Evolutionary conservation across 2,113 vertebrate species (phyloP).

Genomic region (Rhizomys pruinosus): DNA sequence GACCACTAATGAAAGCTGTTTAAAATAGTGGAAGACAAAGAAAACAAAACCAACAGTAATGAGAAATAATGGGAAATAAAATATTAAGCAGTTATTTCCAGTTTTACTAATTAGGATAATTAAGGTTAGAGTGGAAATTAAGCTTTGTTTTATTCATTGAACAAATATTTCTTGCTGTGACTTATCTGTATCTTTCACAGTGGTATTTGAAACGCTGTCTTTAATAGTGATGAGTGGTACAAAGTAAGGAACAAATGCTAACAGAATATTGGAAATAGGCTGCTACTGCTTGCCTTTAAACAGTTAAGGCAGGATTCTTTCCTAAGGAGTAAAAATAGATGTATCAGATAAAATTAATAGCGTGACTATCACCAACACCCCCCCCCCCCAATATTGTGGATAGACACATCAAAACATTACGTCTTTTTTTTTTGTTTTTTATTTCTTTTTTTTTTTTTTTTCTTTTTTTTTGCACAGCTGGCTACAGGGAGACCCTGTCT

Average conservation of each 20-base stretch:
- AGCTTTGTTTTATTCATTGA: conserved; percentile 13
- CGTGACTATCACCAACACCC: background rate
- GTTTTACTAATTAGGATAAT: background rate
- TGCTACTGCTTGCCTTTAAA: background rate
- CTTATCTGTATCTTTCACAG: background rate
- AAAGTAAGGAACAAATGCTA: background rate
- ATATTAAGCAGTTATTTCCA: background rate
- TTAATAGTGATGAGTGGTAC: background rate
- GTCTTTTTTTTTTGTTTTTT: no score
- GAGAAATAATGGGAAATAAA: background rate
- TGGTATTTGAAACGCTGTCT: background rate
- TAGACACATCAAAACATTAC: background rate
- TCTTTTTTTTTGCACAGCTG: no score
- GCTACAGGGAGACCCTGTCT: no score
- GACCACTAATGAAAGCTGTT: no score
- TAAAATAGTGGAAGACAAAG: no score
- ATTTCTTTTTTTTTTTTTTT: no score
- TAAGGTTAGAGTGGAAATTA: background rate
- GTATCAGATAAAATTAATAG: background rate
- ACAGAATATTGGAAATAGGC: background rate
- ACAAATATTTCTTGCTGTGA: background rate
- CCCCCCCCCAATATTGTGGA: no score
- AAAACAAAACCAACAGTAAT: background rate
- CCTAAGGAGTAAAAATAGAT: background rate
- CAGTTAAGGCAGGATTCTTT: background rate